Conservation (phyloP, 2,888 invertebrate species). For the Drepana falcataria region DNA sequence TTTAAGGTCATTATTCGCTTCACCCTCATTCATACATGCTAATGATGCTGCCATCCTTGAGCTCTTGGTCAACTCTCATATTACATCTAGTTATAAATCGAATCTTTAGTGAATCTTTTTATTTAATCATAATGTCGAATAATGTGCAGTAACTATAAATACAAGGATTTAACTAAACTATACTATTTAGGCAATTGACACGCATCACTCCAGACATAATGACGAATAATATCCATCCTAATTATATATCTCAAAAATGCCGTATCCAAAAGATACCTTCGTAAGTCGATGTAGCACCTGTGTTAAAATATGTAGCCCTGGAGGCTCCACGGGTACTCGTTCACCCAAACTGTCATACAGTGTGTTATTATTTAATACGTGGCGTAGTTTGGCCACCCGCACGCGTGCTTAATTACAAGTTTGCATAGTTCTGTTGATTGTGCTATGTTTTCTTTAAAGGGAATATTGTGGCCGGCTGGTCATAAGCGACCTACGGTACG, state of each 20-base stretch:
- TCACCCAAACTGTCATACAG: constrained; percentile 39
- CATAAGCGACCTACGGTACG: no score
- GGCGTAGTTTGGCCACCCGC: constrained; percentile 5
- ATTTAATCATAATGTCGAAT: no score
- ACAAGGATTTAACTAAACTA: background rate
- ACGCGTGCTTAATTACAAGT: background rate
- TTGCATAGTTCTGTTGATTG: background rate
- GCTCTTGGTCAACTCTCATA: no score
- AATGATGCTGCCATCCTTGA: no score
- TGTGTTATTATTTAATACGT: constrained; percentile 37
- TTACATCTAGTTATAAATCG: no score
- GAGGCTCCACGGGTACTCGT: constrained; percentile 29
- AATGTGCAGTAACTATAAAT: background rate
- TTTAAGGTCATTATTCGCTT: no score
- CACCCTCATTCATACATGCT: no score
- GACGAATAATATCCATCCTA: no score
- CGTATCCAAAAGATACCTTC: constrained; percentile 19
- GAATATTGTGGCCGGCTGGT: background rate
- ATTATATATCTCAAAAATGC: background rate
- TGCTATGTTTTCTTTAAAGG: background rate
- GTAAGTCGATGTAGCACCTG: constrained; percentile 35
- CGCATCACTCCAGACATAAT: no score
- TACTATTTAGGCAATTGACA: no score
- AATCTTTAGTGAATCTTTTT: no score
- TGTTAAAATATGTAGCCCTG: constrained; percentile 65